Percentiles rank a stretch among this genome's conserved stretches.
phyloP scores from a whole-genome alignment of 1,140 invertebrate species.

The Drosophila ogumai region DNA sequence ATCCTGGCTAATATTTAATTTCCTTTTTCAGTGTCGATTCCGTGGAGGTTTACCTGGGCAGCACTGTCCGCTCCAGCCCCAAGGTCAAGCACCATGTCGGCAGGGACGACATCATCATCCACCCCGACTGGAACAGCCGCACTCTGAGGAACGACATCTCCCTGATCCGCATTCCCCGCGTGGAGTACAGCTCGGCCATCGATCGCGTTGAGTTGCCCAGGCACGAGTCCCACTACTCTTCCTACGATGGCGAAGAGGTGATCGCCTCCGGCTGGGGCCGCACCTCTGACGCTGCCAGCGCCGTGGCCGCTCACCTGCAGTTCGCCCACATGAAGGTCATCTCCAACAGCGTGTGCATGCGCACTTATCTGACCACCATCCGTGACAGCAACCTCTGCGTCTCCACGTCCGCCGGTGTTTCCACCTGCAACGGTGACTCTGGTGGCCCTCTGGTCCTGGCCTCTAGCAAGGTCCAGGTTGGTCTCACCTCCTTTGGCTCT shows the following conservation, averaged over 20 bases:
- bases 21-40: constrained; percentile 46
- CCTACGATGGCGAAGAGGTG: constrained; percentile 55
- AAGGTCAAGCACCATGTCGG: constrained; percentile 67
- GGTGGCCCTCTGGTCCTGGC: constrained; percentile 85
- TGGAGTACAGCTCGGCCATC: constrained; percentile 52
- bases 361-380: constrained; percentile 47
- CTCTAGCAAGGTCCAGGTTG: constrained; percentile 73
- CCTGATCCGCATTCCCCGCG: constrained; percentile 84
- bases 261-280: constrained; percentile 74
- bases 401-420: constrained; percentile 53
- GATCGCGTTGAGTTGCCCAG: constrained; percentile 57
- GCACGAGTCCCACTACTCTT: constrained; percentile 45
- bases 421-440: constrained; percentile 85
- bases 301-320: constrained; percentile 62
- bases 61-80: constrained; percentile 53
- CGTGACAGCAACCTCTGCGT: constrained; percentile 69
- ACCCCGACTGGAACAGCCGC: constrained; percentile 84
- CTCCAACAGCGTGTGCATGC: constrained; percentile 53
- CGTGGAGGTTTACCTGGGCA: constrained; percentile 62
- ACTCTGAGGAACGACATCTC: constrained; percentile 86
- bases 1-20: background rate
- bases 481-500: constrained; percentile 86
- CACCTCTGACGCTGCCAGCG: constrained; percentile 78
- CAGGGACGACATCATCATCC: constrained; percentile 74
- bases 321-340: constrained; percentile 65